These are phyloP conservation scores for Tetramorium parvispinum DNA, from an alignment of 1,140 invertebrate genomes.

Conservation along the genomic window DNA sequence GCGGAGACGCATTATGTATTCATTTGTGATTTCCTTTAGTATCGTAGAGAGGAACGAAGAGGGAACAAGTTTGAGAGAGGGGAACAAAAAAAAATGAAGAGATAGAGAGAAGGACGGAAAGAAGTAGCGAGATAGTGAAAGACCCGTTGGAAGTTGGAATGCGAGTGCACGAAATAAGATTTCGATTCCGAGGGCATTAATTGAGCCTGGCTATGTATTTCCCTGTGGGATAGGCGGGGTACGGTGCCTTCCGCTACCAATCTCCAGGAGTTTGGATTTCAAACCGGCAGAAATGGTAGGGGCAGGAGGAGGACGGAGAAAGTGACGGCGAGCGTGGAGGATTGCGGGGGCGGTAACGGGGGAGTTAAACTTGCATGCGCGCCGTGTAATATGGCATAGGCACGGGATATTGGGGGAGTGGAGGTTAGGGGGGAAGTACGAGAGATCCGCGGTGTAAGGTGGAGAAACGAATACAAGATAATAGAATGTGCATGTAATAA, in stretches of 20 bases:
- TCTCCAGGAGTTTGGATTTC: conserved; percentile 78
- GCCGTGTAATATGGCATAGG: conserved; percentile 77
- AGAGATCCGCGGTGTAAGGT: conserved; percentile 62
- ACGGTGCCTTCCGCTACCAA: conserved; percentile 69
- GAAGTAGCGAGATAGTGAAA: conserved; percentile 32
- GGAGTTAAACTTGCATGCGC: conserved; percentile 79
- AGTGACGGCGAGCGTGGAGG: conserved; percentile 66
- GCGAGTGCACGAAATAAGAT: conserved; percentile 81
- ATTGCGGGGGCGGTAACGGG: conserved; percentile 14
- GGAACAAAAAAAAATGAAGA: not conserved
- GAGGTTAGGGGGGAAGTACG: conserved; percentile 32
- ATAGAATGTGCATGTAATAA: conserved; percentile 84
- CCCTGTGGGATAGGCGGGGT: conserved; percentile 80
- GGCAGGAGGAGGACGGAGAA: conserved; percentile 32
- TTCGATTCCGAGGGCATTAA: conserved; percentile 83
- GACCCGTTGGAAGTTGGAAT: conserved; percentile 59
- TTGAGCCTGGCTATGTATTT: conserved; percentile 81
- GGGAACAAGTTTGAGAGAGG: conserved; percentile 8
- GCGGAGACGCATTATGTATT: conserved; percentile 80
- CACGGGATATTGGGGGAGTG: conserved; percentile 59
- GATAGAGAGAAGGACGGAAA: conserved; percentile 26
- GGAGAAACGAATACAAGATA: conserved; percentile 77
- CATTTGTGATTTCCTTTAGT: conserved; percentile 81
- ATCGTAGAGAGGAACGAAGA: not conserved
- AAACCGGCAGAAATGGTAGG: conserved; percentile 72